Evolutionary conservation across 2,113 vertebrate genomes (phyloP).

Genomic region (Petaurus breviceps): DNA sequence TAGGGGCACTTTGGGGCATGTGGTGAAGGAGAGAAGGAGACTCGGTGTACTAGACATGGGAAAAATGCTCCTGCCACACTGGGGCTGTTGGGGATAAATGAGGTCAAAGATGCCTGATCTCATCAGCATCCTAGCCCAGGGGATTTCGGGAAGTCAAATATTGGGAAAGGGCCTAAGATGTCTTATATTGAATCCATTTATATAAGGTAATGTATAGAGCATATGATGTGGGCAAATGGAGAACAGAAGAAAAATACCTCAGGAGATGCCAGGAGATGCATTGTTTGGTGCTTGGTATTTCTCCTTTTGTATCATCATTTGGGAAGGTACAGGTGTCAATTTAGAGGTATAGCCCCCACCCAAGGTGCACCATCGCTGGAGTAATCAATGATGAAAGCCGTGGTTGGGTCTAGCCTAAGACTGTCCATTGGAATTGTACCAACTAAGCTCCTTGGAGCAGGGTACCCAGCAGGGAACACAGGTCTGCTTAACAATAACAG

Average conservation of each 20-base stretch:
- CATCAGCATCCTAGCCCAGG: not conserved
- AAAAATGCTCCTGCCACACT: not conserved
- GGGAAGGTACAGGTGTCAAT: not conserved
- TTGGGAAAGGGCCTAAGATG: not conserved
- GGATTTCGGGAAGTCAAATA: not conserved
- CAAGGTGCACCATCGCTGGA: not conserved
- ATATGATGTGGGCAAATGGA: not conserved
- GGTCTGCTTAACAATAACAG: not conserved
- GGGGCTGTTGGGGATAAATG: not conserved
- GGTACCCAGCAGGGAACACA: not conserved
- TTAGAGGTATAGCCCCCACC: not conserved
- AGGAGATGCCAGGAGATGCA: not conserved
- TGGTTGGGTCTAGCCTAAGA: not conserved
- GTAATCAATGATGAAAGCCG: not conserved
- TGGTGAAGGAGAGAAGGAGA: not conserved
- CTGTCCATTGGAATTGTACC: not conserved
- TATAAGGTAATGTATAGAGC: not conserved
- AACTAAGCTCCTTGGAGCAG: not conserved
- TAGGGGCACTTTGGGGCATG: not conserved
- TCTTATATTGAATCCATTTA: not conserved
- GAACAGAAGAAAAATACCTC: not conserved
- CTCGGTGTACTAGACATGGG: not conserved
- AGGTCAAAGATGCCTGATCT: not conserved
- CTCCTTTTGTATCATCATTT: not conserved
- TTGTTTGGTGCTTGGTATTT: not conserved